Evolutionary conservation across 2,113 vertebrate genomes (phyloP).

Genomic region (Melanocharis versteri): DNA sequence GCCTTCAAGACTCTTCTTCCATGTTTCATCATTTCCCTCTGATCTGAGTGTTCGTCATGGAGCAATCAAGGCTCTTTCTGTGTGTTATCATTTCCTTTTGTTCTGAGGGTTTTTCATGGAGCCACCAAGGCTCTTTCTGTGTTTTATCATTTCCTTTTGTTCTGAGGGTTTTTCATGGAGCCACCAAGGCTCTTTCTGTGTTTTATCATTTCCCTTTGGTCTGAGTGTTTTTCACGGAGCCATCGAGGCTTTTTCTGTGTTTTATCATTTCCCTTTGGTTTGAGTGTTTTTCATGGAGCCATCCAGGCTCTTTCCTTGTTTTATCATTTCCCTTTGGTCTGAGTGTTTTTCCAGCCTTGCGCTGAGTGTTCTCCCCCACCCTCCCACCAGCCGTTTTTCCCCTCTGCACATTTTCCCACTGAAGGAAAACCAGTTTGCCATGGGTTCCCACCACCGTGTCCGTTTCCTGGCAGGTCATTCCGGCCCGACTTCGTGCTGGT

Average conservation of each 20-base stretch:
- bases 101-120: too few species aligned
- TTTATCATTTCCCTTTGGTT: too few species aligned
- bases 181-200: not conserved
- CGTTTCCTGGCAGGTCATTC: conserved; percentile 81
- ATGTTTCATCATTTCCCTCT: too few species aligned
- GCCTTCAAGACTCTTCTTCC: too few species aligned
- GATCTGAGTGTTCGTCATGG: too few species aligned
- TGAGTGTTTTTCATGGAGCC: not conserved
- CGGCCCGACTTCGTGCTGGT: conserved; percentile 93
- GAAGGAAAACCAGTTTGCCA: not conserved
- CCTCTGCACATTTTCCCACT: not conserved
- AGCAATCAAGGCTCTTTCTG: too few species aligned
- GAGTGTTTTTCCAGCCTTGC: not conserved
- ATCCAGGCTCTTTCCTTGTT: not conserved
- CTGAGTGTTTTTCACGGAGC: too few species aligned
- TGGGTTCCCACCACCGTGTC: not conserved
- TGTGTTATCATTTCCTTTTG: too few species aligned
- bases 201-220: not conserved
- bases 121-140: too few species aligned
- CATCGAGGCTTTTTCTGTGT: too few species aligned
- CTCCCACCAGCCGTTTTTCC: not conserved
- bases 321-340: not conserved
- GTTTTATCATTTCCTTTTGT: too few species aligned
- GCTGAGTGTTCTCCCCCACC: not conserved
- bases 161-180: not conserved